Conservation (phyloP, 1,140 invertebrate genomes). For the Antheraea mylitta region DNA sequence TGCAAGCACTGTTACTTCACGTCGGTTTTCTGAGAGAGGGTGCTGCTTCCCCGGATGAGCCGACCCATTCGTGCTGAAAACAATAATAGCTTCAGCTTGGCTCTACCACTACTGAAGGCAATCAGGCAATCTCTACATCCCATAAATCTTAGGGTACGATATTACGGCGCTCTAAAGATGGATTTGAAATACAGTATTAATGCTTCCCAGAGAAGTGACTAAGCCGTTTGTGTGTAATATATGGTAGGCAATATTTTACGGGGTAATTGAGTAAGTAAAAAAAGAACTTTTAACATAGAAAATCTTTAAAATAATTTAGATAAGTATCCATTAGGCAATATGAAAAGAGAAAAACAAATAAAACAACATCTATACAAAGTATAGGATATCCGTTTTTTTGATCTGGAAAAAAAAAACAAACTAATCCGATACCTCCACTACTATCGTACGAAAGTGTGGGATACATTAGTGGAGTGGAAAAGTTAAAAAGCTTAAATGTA, state of each 20-base stretch:
- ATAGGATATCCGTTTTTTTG: not conserved
- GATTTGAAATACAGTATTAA: conserved; percentile 75
- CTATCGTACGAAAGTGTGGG: conserved; percentile 62
- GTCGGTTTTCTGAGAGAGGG: too few species aligned
- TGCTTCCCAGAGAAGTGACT: conserved; percentile 62
- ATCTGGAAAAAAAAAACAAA: conserved; percentile 55
- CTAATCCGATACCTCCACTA: conserved; percentile 63
- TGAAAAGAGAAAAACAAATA: not conserved
- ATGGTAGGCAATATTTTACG: too few species aligned
- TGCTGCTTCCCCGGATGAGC: too few species aligned
- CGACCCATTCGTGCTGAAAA: too few species aligned
- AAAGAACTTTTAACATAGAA: not conserved
- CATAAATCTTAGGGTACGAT: too few species aligned
- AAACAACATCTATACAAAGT: not conserved
- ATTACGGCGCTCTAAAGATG: too few species aligned
- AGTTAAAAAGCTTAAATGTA: conserved; percentile 80
- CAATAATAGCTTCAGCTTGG: too few species aligned
- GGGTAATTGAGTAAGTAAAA: too few species aligned
- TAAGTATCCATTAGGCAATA: not conserved
- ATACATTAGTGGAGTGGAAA: conserved; percentile 78
- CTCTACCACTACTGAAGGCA: too few species aligned
- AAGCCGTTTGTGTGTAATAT: conserved; percentile 63
- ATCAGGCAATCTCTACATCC: too few species aligned
- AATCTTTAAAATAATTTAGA: too few species aligned
- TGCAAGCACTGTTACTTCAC: too few species aligned